phyloP scores from a whole-genome alignment of 2,113 vertebrate genomes.

The Leucopsar rothschildi region DNA sequence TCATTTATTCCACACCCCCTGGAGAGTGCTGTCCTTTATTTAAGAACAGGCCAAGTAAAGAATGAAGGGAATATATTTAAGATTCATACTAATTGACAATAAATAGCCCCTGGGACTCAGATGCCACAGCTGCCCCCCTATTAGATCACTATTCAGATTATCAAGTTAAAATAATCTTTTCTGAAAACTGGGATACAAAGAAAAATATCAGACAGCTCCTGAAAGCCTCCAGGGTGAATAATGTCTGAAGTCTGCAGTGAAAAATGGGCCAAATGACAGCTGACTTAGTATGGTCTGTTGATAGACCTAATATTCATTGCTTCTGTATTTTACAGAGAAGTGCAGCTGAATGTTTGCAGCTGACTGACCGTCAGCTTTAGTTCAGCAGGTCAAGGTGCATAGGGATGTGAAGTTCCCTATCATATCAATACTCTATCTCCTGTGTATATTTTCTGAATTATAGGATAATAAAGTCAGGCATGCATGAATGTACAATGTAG shows the following conservation, averaged over 20 bases:
- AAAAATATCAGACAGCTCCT: constrained; percentile 54
- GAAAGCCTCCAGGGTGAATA: constrained; percentile 70
- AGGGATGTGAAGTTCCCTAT: neutral
- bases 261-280: constrained; percentile 65
- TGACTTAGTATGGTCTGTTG: constrained; percentile 50
- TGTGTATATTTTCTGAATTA: neutral
- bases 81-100: constrained; percentile 77
- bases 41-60: constrained; percentile 65
- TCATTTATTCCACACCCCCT: neutral
- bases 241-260: constrained; percentile 66
- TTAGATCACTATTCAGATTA: constrained; percentile 78
- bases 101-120: constrained; percentile 69
- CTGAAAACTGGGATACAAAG: constrained; percentile 69
- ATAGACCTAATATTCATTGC: constrained; percentile 37
- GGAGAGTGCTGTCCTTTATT: constrained; percentile 53
- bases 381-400: constrained; percentile 72
- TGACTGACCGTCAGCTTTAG: constrained; percentile 72
- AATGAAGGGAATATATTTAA: constrained; percentile 70
- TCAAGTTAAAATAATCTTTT: constrained; percentile 78
- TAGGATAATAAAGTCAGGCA: neutral
- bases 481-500: neutral
- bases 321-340: constrained; percentile 23
- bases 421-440: neutral
- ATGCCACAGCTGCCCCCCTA: constrained; percentile 68
- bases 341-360: constrained; percentile 45